Base-by-base conservation (phyloP, 2,888 invertebrate species). In the Ophion ventricosus region DNA sequence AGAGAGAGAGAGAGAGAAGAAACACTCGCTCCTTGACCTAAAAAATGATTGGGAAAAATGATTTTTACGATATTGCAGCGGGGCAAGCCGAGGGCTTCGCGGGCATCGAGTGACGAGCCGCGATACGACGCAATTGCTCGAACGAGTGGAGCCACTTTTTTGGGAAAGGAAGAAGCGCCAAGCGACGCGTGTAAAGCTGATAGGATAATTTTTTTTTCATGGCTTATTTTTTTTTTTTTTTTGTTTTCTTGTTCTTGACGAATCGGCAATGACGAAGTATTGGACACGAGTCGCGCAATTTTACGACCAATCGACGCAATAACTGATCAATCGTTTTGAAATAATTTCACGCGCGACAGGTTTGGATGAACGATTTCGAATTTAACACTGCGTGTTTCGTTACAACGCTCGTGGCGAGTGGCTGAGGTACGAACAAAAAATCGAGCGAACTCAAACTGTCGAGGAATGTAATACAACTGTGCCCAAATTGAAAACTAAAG, bases 31-130 rank as follows among this genome's bases (percentile, higher is more conserved):
- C 67, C 67, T 67, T 67, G 67, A 14, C 23, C 67, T 49, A 67
- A 67, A 67, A 43, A 67, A 43, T 43, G 43, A 67, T 49, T 35
- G 14, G 7, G 25, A 67, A 64, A 67, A 67, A 67, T 67, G 67
- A 49, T 14, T 67, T 66, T 25, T 66, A 20, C 43, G 40, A 14
- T 66, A 35, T 8, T 5, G 40, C 66, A 14, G 20, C 25, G 43
- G 66, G 43, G 23, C 35, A 40, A 40, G 64, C 4, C 43, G 25
- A 17, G 40, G 43, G 66, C 43, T 11, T 20, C n/a, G 10, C 29
- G 20, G 40, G 29, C 35, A 35, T 14, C 43, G 5, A 7, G 67
- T 56, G 8, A 20, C 25, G n/a, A 26, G 7, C 14, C 14, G 17
- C 54, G 20, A 54, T 20, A 1, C 23, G n/a, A 8, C 56, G n/a